Evolutionary conservation across 2,888 invertebrate species (phyloP).

Genomic region (Hydroisotoma schaefferi): DNA sequence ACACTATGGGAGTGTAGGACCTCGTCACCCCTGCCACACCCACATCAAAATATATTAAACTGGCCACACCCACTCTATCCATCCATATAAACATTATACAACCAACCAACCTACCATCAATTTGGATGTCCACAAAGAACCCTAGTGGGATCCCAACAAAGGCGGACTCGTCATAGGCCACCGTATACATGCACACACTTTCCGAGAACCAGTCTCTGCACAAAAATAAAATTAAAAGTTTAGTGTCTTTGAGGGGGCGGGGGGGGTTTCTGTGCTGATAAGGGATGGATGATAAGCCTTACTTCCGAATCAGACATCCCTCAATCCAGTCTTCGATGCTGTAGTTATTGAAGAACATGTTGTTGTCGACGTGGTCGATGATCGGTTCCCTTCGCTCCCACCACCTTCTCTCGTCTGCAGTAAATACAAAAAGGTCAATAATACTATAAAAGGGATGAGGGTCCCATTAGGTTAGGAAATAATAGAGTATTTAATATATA

Average conservation of each 20-base stretch:
- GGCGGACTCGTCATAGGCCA: neutral
- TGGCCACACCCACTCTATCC: neutral
- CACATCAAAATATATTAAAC: neutral
- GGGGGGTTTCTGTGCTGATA: neutral
- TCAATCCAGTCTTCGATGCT: neutral
- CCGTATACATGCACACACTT: neutral
- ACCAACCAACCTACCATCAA: neutral
- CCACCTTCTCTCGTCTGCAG: no score
- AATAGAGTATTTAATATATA: no score
- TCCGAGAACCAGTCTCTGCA: neutral
- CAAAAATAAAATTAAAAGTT: neutral
- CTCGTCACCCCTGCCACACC: neutral
- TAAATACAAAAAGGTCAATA: no score
- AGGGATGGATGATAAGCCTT: neutral
- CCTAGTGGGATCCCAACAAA: neutral
- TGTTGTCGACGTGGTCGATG: neutral
- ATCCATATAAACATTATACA: neutral
- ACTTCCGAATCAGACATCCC: neutral
- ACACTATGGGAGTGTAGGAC: neutral
- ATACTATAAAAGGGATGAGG: no score
- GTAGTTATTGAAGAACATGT: neutral
- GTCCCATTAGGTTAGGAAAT: no score
- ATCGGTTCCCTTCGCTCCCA: no score
- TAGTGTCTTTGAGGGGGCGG: no score
- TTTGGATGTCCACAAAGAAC: neutral